Conservation (phyloP, 2,888 invertebrate species). For the Baccha elongata region DNA sequence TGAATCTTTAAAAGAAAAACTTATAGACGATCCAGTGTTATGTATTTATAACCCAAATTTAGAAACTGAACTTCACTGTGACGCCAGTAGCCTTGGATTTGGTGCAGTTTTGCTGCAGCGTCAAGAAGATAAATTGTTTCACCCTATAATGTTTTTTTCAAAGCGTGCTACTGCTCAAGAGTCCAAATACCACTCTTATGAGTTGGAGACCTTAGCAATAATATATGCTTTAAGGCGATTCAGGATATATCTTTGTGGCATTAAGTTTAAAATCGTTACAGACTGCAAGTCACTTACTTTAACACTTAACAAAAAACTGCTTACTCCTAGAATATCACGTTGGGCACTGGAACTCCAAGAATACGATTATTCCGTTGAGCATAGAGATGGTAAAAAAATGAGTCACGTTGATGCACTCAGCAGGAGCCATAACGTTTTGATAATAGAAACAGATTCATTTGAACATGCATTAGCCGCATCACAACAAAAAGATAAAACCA, state of each 20-base stretch:
- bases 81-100: too few relatives aligned
- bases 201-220: not conserved
- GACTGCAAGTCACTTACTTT: not conserved
- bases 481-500: not conserved
- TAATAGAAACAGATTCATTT: not conserved
- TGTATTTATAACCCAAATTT: not conserved
- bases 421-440: not conserved
- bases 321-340: not conserved
- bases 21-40: not conserved
- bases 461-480: not conserved
- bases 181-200: too few relatives aligned
- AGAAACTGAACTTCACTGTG: not conserved
- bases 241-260: not conserved
- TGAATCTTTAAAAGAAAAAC: too few relatives aligned
- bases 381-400: not conserved
- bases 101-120: too few relatives aligned
- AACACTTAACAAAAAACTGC: not conserved
- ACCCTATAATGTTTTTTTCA: not conserved
- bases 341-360: not conserved
- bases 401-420: not conserved
- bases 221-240: not conserved
- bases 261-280: not conserved
- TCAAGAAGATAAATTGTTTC: too few relatives aligned
- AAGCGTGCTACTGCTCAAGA: too few relatives aligned
- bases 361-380: not conserved